Conservation (phyloP, 2,113 vertebrate species). For the Cyanoderma ruficeps region DNA sequence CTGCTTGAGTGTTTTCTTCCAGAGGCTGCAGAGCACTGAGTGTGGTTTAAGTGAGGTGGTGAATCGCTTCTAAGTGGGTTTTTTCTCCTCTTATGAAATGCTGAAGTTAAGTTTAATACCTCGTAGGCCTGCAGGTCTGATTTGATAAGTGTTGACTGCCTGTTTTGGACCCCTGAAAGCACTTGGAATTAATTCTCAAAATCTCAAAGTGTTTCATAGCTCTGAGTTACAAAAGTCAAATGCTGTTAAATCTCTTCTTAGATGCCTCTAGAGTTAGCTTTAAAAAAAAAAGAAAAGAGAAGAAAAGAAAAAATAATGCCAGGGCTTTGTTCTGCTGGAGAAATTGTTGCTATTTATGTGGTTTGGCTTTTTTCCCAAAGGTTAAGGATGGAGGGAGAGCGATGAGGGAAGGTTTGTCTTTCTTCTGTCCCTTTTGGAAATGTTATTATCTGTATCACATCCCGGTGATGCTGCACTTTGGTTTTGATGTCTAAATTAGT, state of each 20-base stretch:
- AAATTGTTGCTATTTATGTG: conserved; percentile 12
- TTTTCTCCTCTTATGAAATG: background rate
- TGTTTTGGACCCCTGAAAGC: background rate
- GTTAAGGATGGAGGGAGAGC: background rate
- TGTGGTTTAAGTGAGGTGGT: background rate
- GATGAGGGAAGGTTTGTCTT: background rate
- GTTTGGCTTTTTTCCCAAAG: background rate
- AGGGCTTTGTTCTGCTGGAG: conserved; percentile 6
- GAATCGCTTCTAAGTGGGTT: background rate
- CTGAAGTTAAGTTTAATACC: background rate
- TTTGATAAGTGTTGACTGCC: background rate
- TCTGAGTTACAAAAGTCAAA: conserved; percentile 29
- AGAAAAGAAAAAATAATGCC: background rate
- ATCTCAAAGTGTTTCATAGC: background rate
- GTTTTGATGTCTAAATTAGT: background rate
- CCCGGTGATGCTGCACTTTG: background rate
- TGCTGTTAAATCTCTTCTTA: background rate
- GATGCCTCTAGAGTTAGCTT: background rate
- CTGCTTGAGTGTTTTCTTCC: background rate
- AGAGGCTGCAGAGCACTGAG: background rate
- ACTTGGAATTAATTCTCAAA: background rate
- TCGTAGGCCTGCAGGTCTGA: background rate
- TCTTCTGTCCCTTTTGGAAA: background rate
- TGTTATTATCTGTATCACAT: background rate
- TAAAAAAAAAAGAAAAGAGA: background rate